Base-by-base conservation (phyloP, 2,797 vertebrate species). In the Enteromius trimaculatus region DNA sequence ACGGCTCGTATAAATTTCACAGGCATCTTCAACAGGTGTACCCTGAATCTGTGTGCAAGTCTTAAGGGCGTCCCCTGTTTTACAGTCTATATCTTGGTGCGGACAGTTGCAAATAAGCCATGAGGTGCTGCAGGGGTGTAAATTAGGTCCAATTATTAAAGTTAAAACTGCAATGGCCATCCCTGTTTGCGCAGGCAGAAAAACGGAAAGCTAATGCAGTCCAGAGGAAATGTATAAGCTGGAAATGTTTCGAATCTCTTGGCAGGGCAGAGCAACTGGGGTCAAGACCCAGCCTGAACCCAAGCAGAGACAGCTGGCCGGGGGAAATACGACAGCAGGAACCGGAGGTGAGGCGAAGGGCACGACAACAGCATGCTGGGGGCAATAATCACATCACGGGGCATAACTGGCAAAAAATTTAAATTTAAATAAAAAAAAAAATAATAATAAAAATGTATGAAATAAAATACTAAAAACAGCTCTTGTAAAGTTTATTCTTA, bases 291-390 rank as follows among this genome's bases (percentile, higher is more conserved):
- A 78, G 88, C 64, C 84, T 84, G 65, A 86, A 80, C 82, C 81
- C 60, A 23, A 79, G 80, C 19, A 71, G 84, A 21, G 85, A 90
- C 89, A 90, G 86, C 85, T 88, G 85, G 84, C 82, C 66, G 29
- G 83, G 83, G 83, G 81, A 81, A 86, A 81, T 86, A 80, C 64
- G 80, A 90, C 86, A 82, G 87, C 74, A 64, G 70, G 55, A 84
- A 69, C 70, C 66, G 81, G 86, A 89, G 88, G 87, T 87, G 82
- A 90, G 60, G 44, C 29, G 71, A 88, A 75, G 60, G 72, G 74
- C 68, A 82, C 4, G 6, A 77, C 79, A 51, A 68, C 72, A 37
- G 60, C 34, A 65, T 82, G 66, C 49, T 66, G 58, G 39, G 82
- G 51, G 23, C 60, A 79, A 70, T 64, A 26, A 16, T 6, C 49